Evolutionary conservation across 2,888 invertebrate genomes (phyloP).

Genomic region (Sicus ferrugineus): DNA sequence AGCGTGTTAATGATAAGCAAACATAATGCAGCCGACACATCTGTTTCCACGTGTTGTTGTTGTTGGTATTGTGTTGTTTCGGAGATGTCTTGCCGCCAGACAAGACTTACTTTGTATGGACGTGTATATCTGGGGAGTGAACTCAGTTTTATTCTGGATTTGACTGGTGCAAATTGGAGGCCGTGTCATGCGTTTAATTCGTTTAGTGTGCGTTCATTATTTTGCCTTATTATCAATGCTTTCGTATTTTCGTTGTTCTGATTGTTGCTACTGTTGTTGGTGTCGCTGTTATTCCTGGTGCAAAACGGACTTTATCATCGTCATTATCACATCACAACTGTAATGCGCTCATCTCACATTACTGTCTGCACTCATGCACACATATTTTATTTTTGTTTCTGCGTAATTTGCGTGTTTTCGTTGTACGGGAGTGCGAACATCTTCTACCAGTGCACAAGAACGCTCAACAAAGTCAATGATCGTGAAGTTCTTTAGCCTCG

Average conservation of each 20-base stretch:
- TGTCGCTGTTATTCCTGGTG: conserved; percentile 14
- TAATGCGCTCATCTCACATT: conserved; percentile 18
- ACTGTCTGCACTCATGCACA: neutral
- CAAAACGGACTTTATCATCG: conserved; percentile 19
- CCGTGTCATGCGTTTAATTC: conserved; percentile 18
- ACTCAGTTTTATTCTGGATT: no score
- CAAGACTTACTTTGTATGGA: no score
- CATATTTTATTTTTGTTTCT: neutral
- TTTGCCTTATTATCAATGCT: conserved; percentile 22
- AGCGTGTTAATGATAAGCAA: no score
- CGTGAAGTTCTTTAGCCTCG: neutral
- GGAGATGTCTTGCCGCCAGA: neutral
- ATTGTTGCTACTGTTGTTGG: neutral
- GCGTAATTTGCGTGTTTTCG: neutral
- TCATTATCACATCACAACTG: conserved; percentile 29
- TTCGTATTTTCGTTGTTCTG: neutral
- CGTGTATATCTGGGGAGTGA: no score
- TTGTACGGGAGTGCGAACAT: neutral
- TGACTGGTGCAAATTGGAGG: neutral
- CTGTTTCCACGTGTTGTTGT: no score
- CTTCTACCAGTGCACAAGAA: neutral
- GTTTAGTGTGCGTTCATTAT: conserved; percentile 9
- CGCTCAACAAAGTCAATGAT: neutral
- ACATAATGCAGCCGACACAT: no score
- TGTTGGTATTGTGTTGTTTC: no score